Evolutionary conservation across 1,140 invertebrate genomes (phyloP), one percentile per base, ranked within the genome.

Genomic region (Chionoecetes opilio): DNA sequence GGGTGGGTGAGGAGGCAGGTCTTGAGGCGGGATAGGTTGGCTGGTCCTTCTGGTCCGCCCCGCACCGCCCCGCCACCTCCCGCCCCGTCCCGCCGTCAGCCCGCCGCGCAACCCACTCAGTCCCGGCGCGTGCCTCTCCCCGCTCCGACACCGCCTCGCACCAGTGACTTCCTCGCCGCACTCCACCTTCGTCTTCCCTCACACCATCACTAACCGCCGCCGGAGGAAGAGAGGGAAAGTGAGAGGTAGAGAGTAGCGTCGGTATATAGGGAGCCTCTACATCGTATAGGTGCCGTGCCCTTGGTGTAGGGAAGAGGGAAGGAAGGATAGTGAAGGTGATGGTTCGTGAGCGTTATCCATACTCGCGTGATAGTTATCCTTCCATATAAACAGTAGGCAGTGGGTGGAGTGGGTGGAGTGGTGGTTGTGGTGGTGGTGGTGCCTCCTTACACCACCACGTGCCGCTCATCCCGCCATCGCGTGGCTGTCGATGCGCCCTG

Each of bases 11-110:
- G 84, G 84, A 38, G 32, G 84, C 35, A 14, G 32, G 84, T 29
- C 8, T 8, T 34, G 84, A 38, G 29, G 35, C 84, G 32, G 84
- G 84, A 86, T 86, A 86, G 84, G 84, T 38, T 86, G 84, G 84
- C 29, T 38, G 84, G 35, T 31, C 9, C 84, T 2, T 31, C 84
- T 86, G 84, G 84, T 34, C 84, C 84, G 84, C 84, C 32, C 84
- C 84, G 32, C 17, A 17, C 9, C 21, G 35, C 32, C 84, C 21
- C 32, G 9, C 84, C 32, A 26, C 84, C 84, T 86, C 32, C 84
- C 11, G 32, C 32, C 84, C n/a, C 29, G 32, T 3, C 32, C 84
- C 14, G 32, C 84, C 35, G n/a, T 34, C 84, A 86, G 11, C 84
- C 3, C 21, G 31, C 32, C 31, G 31, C 31, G 31, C 31, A 31